Percentiles rank a stretch among this genome's conserved stretches.
phyloP scores from a whole-genome alignment of 2,113 vertebrate species.

The Chroicocephalus ridibundus region DNA sequence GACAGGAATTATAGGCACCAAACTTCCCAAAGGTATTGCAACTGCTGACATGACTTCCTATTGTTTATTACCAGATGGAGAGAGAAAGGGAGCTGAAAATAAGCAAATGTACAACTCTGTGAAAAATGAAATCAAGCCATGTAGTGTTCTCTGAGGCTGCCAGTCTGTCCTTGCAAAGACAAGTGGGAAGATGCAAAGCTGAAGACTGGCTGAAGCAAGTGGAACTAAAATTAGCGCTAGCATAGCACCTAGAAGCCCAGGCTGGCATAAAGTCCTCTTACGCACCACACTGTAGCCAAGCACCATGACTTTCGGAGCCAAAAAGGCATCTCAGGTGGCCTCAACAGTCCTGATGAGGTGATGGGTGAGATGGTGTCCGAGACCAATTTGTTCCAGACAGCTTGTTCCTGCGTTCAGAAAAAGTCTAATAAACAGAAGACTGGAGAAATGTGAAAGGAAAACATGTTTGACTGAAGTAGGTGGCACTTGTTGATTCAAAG shows the following conservation, averaged over 20 bases:
- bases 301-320: neutral
- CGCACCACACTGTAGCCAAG: neutral
- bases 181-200: neutral
- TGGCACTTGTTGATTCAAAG: neutral
- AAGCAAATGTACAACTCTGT: neutral
- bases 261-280: neutral
- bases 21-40: conserved; percentile 5
- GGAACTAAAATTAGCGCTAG: neutral
- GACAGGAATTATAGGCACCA: neutral
- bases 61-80: neutral
- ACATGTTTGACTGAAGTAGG: neutral
- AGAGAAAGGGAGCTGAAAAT: neutral
- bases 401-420: neutral
- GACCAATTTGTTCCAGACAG: neutral
- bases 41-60: neutral
- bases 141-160: neutral
- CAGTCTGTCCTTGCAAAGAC: neutral
- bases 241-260: neutral
- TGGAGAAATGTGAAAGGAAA: neutral
- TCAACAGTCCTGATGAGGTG: neutral
- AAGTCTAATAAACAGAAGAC: neutral
- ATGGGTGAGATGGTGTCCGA: neutral
- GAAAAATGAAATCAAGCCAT: neutral
- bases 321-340: neutral
- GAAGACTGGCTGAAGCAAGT: neutral